A percentile compares a stretch with the other conserved stretches of the same genome.
phyloP scores from a whole-genome alignment of 2,113 vertebrate species.

The Brevimyrus niger region DNA sequence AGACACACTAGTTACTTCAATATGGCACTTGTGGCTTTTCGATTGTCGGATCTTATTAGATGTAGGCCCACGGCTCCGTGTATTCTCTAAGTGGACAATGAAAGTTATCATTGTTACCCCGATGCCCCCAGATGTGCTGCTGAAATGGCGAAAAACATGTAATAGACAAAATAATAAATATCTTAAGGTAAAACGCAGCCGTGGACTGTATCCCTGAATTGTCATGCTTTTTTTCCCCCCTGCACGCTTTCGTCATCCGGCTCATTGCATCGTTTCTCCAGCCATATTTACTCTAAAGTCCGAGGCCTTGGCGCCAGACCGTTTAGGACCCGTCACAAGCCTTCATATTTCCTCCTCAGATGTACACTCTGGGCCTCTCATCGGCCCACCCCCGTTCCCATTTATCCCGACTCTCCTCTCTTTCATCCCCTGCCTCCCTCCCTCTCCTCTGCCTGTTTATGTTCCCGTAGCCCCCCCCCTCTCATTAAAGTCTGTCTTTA shows the following conservation, averaged over 20 bases:
- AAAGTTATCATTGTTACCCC: background rate
- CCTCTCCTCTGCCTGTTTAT: conserved; percentile 11
- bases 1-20: background rate
- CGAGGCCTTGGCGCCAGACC: conserved; percentile 63
- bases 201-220: background rate
- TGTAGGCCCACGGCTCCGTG: background rate
- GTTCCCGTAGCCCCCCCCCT: background rate
- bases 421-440: background rate
- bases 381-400: conserved; percentile 41
- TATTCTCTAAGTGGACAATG: background rate
- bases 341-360: conserved; percentile 66
- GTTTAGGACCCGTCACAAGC: conserved; percentile 68
- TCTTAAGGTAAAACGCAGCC: background rate
- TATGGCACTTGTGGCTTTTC: background rate
- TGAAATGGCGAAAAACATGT: background rate
- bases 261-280: conserved; percentile 49
- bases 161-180: background rate
- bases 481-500: conserved; percentile 29
- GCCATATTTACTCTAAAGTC: conserved; percentile 63
- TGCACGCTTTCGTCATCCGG: conserved; percentile 40
- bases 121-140: background rate
- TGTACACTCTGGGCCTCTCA: conserved; percentile 37
- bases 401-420: conserved; percentile 20
- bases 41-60: background rate
- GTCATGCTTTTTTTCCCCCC: background rate